Evolutionary conservation across 23 tunicate species (phyloP).

Genomic region (Clavelina lepadiformis): DNA sequence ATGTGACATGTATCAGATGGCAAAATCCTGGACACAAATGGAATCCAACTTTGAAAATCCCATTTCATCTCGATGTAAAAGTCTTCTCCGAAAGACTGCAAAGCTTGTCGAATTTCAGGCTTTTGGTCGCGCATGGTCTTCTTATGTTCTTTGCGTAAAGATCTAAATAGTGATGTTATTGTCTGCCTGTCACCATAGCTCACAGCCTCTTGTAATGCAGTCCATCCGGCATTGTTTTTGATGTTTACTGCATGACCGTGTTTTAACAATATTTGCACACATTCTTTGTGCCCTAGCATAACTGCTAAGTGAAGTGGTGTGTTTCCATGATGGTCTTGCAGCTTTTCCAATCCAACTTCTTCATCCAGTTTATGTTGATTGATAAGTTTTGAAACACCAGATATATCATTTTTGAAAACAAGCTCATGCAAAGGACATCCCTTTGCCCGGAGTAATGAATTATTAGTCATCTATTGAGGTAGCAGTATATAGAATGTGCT

Average conservation of each 20-base stretch:
- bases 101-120: conserved; percentile 51
- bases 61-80: conserved; percentile 70
- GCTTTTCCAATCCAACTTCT: conserved; percentile 5
- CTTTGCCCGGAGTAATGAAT: no score
- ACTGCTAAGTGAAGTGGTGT: conserved; percentile 83
- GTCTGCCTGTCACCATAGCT: conserved; percentile 83
- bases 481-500: no score
- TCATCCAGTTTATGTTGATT: conserved; percentile 23
- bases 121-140: conserved; percentile 24
- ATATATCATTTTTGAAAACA: conserved; percentile 67
- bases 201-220: conserved; percentile 79
- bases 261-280: conserved; percentile 46
- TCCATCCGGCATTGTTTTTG: conserved; percentile 73
- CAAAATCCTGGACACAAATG: conserved; percentile 79
- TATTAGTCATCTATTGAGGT: no score
- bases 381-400: conserved; percentile 25
- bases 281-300: conserved; percentile 74
- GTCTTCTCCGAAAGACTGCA: conserved; percentile 59
- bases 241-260: conserved; percentile 39
- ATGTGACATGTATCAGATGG: conserved; percentile 80
- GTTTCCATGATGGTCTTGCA: conserved; percentile 66
- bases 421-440: conserved; percentile 50
- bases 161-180: conserved; percentile 28
- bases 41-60: conserved; percentile 95
- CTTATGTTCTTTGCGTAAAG: conserved; percentile 43